Conservation (phyloP, 2,113 vertebrate genomes). For the Thomomys bottae region DNA sequence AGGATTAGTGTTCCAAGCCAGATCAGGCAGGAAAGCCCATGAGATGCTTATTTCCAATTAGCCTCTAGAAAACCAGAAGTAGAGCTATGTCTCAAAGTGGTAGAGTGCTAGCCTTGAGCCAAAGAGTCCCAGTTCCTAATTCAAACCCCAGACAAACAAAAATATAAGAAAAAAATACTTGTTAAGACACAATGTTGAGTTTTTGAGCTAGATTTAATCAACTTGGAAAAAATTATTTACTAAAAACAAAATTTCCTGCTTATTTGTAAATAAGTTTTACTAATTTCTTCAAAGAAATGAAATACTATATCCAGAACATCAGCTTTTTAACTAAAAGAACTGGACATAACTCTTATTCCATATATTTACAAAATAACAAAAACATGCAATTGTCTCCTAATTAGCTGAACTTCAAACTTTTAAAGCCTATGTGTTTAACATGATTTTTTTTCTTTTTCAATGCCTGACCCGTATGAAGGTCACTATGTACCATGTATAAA, state of each 20-base stretch:
- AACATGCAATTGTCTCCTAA: constrained; percentile 32
- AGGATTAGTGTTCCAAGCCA: no score
- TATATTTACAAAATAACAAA: constrained; percentile 35
- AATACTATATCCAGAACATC: background rate
- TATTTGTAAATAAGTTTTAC: constrained; percentile 40
- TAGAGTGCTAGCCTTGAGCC: no score
- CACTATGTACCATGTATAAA: background rate
- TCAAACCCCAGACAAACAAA: no score
- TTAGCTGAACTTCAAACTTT: constrained; percentile 21
- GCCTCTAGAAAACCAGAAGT: no score
- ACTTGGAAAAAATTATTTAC: constrained; percentile 10
- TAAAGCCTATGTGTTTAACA: background rate
- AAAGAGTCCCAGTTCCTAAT: no score
- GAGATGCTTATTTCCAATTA: no score
- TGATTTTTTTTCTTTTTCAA: no score
- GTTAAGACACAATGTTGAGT: background rate
- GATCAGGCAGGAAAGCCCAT: no score
- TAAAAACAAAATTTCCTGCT: constrained; percentile 18
- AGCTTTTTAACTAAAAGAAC: constrained; percentile 28
- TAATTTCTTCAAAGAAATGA: constrained; percentile 17
- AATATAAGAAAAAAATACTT: background rate
- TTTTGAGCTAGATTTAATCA: background rate
- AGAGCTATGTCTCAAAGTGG: no score
- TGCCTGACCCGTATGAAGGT: background rate
- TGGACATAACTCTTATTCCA: constrained; percentile 14